Conservation (phyloP, 1,140 invertebrate genomes). For the Triops cancriformis region DNA sequence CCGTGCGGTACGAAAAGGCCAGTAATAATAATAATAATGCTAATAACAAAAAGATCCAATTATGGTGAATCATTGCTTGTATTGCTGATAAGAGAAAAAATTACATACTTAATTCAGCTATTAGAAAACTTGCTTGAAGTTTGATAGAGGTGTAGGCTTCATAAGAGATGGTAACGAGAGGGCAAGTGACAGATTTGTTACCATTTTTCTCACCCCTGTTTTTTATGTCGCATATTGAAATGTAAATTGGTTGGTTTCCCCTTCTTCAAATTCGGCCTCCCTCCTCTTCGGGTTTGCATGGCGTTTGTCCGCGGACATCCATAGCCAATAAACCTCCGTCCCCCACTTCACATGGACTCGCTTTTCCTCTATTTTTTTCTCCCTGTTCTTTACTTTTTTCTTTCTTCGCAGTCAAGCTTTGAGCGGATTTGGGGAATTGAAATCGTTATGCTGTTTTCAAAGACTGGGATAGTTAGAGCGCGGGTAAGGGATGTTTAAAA, state of each 20-base stretch:
- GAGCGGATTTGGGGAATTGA: conserved; percentile 13
- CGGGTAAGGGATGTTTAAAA: conserved; percentile 9
- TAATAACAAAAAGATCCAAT: not conserved
- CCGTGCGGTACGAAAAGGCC: not conserved
- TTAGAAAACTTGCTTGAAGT: not conserved
- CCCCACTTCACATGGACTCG: not conserved
- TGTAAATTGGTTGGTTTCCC: not conserved
- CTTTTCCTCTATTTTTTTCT: not conserved
- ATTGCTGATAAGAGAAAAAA: not conserved
- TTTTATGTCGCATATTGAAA: not conserved
- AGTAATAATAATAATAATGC: not conserved
- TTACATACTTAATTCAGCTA: not conserved
- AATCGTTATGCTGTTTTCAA: conserved; percentile 7
- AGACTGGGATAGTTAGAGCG: not conserved
- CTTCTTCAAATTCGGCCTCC: not conserved
- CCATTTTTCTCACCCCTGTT: not conserved
- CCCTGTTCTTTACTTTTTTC: not conserved
- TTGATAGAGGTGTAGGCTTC: not conserved
- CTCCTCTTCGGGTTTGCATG: conserved; percentile 2
- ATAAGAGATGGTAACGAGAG: not conserved
- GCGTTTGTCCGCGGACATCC: conserved; percentile 2
- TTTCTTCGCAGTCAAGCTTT: not conserved
- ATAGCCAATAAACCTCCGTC: not conserved
- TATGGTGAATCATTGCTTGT: not conserved
- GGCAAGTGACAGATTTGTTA: conserved; percentile 13